phyloP scores from a whole-genome alignment of 2,888 invertebrate genomes.

The Amphipyra berbera region DNA sequence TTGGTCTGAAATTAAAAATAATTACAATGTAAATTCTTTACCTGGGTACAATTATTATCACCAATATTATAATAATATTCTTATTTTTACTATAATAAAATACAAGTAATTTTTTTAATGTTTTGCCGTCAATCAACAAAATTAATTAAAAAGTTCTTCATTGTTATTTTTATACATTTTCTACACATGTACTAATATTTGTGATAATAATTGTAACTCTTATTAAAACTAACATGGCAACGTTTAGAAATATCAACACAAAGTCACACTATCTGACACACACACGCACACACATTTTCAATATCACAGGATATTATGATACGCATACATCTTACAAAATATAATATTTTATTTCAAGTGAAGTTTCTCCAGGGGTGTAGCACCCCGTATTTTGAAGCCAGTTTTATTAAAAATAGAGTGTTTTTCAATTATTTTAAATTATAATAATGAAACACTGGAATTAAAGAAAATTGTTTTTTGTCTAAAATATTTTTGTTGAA shows the following conservation, averaged over 20 bases:
- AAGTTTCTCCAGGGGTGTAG: not conserved
- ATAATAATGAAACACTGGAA: too few species aligned
- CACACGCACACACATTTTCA: slow-evolving; percentile 7
- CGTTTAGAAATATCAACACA: slow-evolving; percentile 22
- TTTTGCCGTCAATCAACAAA: too few species aligned
- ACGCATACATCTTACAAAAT: slow-evolving; percentile 16
- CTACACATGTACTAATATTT: slow-evolving; percentile 3
- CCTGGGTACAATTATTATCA: slow-evolving; percentile 20
- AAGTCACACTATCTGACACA: not conserved
- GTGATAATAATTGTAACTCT: slow-evolving; percentile 30
- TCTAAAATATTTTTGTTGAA: not conserved
- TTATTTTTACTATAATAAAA: slow-evolving; percentile 20
- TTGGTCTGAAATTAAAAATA: slow-evolving; percentile 62
- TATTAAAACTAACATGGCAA: slow-evolving; percentile 48
- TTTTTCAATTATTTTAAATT: not conserved
- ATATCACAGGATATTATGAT: slow-evolving; percentile 45
- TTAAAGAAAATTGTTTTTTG: not conserved
- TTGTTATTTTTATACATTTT: too few species aligned
- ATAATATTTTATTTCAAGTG: not conserved
- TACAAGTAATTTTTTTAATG: not conserved
- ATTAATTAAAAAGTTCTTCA: too few species aligned
- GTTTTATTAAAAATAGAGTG: too few species aligned
- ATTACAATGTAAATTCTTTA: slow-evolving; percentile 22
- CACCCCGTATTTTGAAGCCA: not conserved
- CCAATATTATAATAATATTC: slow-evolving; percentile 35